Percentiles rank a stretch among this genome's conserved stretches.
These are phyloP conservation scores for Microchrysa polita DNA, from an alignment of 2,888 invertebrate species.

Conservation along the genomic window DNA sequence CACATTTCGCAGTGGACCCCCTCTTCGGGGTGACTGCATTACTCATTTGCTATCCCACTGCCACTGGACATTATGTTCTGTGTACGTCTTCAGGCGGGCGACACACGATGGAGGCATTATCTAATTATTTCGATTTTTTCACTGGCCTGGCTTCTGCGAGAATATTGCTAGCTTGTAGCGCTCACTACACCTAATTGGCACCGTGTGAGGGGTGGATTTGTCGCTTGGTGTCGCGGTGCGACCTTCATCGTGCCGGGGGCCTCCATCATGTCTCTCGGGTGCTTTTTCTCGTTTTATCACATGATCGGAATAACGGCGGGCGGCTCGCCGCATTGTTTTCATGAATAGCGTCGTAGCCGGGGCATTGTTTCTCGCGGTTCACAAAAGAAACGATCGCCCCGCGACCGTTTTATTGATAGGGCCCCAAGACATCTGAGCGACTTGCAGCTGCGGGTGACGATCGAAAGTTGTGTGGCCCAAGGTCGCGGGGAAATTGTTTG, in stretches of 20 bases:
- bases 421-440: no score
- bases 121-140: conserved; percentile 32
- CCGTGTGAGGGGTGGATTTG: background rate
- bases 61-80: background rate
- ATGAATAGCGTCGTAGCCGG: no score
- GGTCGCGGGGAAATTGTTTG: no score
- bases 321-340: background rate
- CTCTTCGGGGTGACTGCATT: background rate
- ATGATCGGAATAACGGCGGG: conserved; percentile 4
- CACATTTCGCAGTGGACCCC: background rate
- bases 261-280: background rate
- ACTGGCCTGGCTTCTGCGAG: conserved; percentile 16
- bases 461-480: no score
- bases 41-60: conserved; percentile 13
- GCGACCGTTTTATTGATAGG: no score
- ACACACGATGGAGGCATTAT: conserved; percentile 11
- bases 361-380: no score
- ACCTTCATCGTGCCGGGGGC: conserved; percentile 12
- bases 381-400: no score
- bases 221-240: background rate
- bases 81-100: background rate
- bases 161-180: background rate
- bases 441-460: no score
- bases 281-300: background rate
- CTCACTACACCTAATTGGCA: background rate